A percentile compares a stretch with the other conserved stretches of the same genome.
phyloP scores from a whole-genome alignment of 2,888 invertebrate species.

The Trypoxylon attenuatum region DNA sequence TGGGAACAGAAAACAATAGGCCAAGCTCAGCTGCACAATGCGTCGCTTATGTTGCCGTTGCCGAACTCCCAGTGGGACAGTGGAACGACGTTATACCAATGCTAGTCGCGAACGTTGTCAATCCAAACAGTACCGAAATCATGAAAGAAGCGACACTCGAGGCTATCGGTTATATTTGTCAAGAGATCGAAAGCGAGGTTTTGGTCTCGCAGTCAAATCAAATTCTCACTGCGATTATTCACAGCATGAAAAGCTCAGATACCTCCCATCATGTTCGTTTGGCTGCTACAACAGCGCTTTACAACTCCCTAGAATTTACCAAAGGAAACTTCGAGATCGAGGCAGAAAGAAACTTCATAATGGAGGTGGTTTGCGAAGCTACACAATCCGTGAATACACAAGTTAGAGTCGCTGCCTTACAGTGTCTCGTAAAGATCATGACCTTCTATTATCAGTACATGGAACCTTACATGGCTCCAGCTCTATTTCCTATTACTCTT shows the following conservation, averaged over 20 bases:
- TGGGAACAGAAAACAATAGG: constrained; percentile 96
- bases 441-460: constrained; percentile 98
- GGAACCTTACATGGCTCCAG: constrained; percentile 99
- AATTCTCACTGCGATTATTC: constrained; percentile 98
- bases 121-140: constrained; percentile 90
- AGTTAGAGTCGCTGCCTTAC: constrained; percentile 96
- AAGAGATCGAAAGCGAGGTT: constrained; percentile 97
- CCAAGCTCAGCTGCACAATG: constrained; percentile 99
- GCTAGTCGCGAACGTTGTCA: constrained; percentile 93
- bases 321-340: constrained; percentile 99
- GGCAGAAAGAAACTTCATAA: constrained; percentile 97
- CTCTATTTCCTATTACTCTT: constrained; percentile 97
- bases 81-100: constrained; percentile 94
- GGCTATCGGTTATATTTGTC: constrained; percentile 99
- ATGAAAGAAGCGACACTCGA: constrained; percentile 98
- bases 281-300: constrained; percentile 96
- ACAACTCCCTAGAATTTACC: constrained; percentile 98
- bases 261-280: constrained; percentile 94
- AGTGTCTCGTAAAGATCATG: constrained; percentile 98
- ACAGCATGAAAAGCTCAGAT: constrained; percentile 97
- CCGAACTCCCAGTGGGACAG: constrained; percentile 93
- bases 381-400: constrained; percentile 94
- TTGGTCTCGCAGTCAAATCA: constrained; percentile 94
- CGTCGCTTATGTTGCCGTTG: constrained; percentile 98
- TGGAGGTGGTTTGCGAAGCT: constrained; percentile 99